Evolutionary conservation across 2,797 vertebrate genomes (phyloP).

Genomic region (Gorsachius magnificus): DNA sequence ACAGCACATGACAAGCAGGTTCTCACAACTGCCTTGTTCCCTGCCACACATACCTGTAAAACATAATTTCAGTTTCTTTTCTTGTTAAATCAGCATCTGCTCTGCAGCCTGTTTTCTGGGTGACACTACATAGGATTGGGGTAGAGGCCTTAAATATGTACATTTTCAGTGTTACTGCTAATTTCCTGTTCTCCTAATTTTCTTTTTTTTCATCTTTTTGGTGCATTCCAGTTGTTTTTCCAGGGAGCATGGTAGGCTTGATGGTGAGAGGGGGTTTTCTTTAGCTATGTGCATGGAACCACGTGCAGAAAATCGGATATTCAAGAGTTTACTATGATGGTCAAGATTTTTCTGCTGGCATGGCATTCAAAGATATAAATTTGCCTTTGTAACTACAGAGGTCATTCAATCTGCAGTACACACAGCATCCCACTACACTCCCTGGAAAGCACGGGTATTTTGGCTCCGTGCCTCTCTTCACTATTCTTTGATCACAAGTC

Average conservation of each 20-base stretch:
- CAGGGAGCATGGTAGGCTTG: not conserved
- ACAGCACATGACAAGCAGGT: not conserved
- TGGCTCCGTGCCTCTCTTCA: not conserved
- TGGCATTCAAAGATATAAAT: not conserved
- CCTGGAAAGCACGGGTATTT: not conserved
- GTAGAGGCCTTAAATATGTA: not conserved
- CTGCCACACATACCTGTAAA: not conserved
- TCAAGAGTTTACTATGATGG: not conserved
- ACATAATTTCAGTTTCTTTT: not conserved
- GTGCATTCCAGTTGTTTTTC: not conserved
- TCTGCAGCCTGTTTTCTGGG: not conserved
- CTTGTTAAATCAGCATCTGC: not conserved
- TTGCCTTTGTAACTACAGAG: not conserved
- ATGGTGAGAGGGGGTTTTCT: not conserved
- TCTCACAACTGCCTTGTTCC: not conserved
- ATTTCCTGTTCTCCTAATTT: not conserved
- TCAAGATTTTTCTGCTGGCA: not conserved
- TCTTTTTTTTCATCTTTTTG: not conserved
- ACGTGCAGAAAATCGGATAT: not conserved
- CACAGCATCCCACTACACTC: not conserved
- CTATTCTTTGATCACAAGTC: not conserved
- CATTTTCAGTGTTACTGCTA: not conserved
- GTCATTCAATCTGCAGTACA: not conserved
- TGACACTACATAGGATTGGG: not conserved
- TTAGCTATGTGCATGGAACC: fast-evolving